These are phyloP conservation scores for Turritopsis dohrnii DNA, from an alignment of 30 jellyfish, hydroid and myxozoan species.

Conservation along the genomic window DNA sequence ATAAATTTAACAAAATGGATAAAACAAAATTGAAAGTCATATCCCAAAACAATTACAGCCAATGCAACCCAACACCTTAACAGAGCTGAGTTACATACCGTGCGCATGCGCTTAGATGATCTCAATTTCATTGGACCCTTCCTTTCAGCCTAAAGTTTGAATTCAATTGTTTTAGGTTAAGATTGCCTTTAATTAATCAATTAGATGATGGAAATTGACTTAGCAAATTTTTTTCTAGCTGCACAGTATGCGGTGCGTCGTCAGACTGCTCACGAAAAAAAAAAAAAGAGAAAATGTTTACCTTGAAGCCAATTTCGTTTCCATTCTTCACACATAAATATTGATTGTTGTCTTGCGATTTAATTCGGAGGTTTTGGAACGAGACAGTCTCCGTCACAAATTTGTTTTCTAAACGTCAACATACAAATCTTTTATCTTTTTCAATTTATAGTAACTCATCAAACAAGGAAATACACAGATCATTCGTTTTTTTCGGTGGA, in stretches of 20 bases:
- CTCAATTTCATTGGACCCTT: neutral
- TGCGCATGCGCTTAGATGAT: neutral
- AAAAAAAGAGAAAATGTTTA: neutral
- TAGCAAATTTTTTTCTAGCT: neutral
- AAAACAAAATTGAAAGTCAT: neutral
- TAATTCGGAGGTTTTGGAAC: constrained; percentile 20
- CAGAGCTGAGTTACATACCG: neutral
- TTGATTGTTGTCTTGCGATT: constrained; percentile 20
- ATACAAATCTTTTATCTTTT: neutral
- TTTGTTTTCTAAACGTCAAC: constrained; percentile 21
- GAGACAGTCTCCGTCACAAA: constrained; percentile 39
- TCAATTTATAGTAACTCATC: neutral
- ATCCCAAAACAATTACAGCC: neutral
- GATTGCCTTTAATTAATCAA: neutral
- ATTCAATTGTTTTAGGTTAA: neutral
- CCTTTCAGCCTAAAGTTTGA: neutral
- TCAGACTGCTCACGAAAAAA: neutral
- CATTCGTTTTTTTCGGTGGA: neutral
- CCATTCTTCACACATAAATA: constrained; percentile 23
- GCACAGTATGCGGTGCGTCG: neutral
- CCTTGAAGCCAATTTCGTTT: constrained; percentile 26
- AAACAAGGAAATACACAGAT: neutral
- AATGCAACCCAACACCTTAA: neutral
- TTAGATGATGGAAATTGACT: neutral
- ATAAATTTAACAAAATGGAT: neutral